Evolutionary conservation across 2,113 vertebrate species (phyloP).

Genomic region (Butorides virescens): DNA sequence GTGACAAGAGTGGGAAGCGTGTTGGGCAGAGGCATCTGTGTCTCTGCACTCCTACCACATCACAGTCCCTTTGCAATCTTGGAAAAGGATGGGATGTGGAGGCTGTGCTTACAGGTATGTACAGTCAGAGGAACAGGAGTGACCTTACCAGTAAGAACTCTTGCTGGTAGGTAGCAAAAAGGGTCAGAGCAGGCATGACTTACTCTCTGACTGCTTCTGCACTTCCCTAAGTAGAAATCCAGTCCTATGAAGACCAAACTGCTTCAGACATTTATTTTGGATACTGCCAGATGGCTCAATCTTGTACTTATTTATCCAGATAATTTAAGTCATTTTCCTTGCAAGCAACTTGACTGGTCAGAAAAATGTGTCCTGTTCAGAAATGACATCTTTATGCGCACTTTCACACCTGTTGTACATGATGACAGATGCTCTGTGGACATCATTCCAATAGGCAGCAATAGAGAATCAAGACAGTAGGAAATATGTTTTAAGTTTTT

Average conservation of each 20-base stretch:
- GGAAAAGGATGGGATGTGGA: background rate
- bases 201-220: background rate
- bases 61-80: background rate
- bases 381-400: background rate
- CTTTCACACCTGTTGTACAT: background rate
- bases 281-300: background rate
- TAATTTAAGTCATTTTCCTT: background rate
- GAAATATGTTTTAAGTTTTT: background rate
- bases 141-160: background rate
- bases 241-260: background rate
- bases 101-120: background rate
- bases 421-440: background rate
- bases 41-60: background rate
- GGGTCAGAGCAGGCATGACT: background rate
- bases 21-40: background rate
- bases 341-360: background rate
- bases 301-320: background rate
- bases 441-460: background rate
- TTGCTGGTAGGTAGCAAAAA: background rate
- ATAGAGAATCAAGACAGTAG: background rate
- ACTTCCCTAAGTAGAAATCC: background rate
- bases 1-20: background rate
- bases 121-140: background rate
- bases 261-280: background rate
- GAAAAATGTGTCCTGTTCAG: background rate